Conservation (phyloP, 2,797 vertebrate species). For the Garrulus glandarius region DNA sequence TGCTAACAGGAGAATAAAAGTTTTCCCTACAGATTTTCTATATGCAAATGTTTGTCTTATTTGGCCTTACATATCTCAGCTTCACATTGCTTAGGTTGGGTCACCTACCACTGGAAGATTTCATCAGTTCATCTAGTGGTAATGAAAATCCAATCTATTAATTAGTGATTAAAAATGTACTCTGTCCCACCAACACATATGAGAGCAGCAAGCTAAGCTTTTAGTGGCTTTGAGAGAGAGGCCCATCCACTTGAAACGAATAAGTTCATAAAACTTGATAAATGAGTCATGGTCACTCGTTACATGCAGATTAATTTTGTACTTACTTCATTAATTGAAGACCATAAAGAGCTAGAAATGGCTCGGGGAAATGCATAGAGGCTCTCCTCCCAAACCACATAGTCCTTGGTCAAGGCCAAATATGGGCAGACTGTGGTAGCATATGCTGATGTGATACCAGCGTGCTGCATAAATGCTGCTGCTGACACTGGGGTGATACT, state of each 20-base stretch:
- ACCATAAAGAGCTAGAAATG: background rate
- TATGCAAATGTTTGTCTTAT: background rate
- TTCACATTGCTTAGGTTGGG: background rate
- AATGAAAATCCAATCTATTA: background rate
- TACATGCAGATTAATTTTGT: background rate
- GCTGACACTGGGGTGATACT: accelerated
- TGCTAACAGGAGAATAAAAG: background rate
- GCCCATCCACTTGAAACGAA: background rate
- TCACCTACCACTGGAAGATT: background rate
- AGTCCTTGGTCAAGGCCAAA: background rate
- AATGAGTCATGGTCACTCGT: background rate
- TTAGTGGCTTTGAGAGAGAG: background rate
- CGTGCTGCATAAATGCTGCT: accelerated
- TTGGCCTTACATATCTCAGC: background rate
- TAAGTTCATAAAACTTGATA: background rate
- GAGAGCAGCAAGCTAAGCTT: background rate
- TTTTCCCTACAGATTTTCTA: background rate
- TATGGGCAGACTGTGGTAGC: background rate
- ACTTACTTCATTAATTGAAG: background rate
- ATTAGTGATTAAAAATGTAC: background rate
- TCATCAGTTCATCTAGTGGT: background rate
- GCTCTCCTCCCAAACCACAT: accelerated
- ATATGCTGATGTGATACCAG: background rate
- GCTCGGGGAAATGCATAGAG: background rate
- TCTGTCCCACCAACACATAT: background rate